Percentiles rank a stretch among this genome's conserved stretches.
Evolutionary conservation across 2,113 vertebrate species (phyloP).

Genomic region (Lethenteron camtschaticum): DNA sequence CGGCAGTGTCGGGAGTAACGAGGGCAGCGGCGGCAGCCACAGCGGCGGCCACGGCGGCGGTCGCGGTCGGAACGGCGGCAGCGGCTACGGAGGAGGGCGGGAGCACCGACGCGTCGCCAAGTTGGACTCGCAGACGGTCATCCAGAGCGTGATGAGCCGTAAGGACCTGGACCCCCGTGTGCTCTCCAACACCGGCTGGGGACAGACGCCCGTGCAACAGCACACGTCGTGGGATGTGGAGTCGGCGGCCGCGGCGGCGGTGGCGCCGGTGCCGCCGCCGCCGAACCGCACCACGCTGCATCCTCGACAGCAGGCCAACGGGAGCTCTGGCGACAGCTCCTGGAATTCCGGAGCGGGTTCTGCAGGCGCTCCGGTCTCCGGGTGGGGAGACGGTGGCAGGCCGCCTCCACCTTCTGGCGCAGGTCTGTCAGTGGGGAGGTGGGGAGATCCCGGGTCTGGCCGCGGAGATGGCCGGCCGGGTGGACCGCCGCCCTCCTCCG

Average conservation of each 20-base stretch:
- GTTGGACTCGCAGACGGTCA: slow-evolving; percentile 25
- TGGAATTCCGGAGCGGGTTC: too few species aligned
- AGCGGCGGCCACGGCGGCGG: slow-evolving; percentile 45
- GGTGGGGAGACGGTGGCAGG: too few species aligned
- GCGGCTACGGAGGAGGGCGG: slow-evolving; percentile 13
- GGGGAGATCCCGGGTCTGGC: too few species aligned
- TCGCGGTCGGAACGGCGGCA: slow-evolving; percentile 24
- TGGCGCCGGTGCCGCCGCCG: too few species aligned
- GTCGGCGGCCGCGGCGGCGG: slow-evolving; percentile 13
- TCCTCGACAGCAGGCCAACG: too few species aligned
- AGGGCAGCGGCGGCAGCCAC: slow-evolving; percentile 50
- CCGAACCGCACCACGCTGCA: too few species aligned
- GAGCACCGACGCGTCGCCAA: neutral
- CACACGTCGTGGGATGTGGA: slow-evolving; percentile 83
- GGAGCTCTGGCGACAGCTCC: too few species aligned
- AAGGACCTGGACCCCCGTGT: slow-evolving; percentile 74
- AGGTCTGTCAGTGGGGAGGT: too few species aligned
- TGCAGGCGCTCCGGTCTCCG: too few species aligned
- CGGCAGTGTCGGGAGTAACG: slow-evolving; percentile 18
- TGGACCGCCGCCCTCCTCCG: too few species aligned
- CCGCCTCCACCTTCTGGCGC: too few species aligned
- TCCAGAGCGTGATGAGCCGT: slow-evolving; percentile 32
- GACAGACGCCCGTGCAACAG: slow-evolving; percentile 83
- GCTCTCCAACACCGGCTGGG: slow-evolving; percentile 91
- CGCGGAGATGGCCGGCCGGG: too few species aligned